These are phyloP conservation scores for Lasioglossum albipes DNA, from an alignment of 1,140 invertebrate species.

Conservation along the genomic window DNA sequence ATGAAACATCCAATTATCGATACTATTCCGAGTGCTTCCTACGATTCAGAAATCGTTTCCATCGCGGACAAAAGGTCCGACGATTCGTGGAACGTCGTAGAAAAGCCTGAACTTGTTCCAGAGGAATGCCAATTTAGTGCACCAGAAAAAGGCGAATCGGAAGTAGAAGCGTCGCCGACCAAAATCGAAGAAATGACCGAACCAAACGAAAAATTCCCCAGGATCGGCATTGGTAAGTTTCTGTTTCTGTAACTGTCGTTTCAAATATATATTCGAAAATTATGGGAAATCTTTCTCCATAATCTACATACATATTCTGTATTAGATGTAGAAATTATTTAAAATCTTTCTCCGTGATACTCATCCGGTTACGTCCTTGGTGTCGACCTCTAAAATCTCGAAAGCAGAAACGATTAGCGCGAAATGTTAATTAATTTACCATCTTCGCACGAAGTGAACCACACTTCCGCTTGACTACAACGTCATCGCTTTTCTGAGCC, in stretches of 20 bases:
- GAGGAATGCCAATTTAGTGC: constrained; percentile 44
- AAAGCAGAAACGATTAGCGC: constrained; percentile 39
- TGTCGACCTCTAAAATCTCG: constrained; percentile 24
- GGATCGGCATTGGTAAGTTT: constrained; percentile 84
- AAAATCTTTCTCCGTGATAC: background rate
- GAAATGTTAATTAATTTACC: constrained; percentile 58
- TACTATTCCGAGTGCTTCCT: background rate
- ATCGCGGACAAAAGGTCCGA: constrained; percentile 46
- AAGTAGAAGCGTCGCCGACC: constrained; percentile 70
- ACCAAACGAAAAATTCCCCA: constrained; percentile 84
- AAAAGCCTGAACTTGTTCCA: constrained; percentile 21
- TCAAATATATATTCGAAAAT: too few relatives aligned
- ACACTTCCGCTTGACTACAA: constrained; percentile 56
- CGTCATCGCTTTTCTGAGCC: constrained; percentile 11
- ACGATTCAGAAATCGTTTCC: constrained; percentile 42
- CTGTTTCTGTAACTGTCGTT: background rate
- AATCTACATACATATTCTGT: too few relatives aligned
- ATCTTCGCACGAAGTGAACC: constrained; percentile 39
- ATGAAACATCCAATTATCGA: background rate
- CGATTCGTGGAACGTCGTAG: constrained; percentile 65
- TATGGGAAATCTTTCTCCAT: too few relatives aligned
- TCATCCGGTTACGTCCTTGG: background rate
- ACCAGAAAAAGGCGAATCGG: constrained; percentile 67
- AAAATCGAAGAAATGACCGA: constrained; percentile 80
- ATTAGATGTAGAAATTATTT: too few relatives aligned